A percentile compares a stretch with the other conserved stretches of the same genome.
Conservation (phyloP, 2,113 vertebrate genomes). For the Aythya baeri region DNA sequence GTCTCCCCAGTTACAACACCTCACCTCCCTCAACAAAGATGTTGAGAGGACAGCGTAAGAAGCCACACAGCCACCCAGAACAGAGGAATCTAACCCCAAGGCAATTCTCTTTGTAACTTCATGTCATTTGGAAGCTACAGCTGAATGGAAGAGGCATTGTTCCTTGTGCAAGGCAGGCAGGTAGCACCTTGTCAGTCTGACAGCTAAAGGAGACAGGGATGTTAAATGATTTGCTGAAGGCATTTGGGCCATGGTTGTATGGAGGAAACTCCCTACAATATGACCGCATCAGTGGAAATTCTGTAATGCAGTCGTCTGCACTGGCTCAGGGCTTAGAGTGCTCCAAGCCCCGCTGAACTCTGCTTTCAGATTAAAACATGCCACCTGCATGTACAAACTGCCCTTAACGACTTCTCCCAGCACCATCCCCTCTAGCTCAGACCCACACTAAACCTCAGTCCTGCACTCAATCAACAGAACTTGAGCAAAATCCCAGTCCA, state of each 20-base stretch:
- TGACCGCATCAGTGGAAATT: not conserved
- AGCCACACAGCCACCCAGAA: not conserved
- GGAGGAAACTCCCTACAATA: not conserved
- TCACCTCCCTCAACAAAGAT: not conserved
- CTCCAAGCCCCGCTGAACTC: not conserved
- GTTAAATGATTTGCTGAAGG: not conserved
- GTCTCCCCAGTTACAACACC: slow-evolving; percentile 25
- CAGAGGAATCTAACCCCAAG: not conserved
- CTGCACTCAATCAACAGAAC: not conserved
- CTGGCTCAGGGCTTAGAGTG: not conserved
- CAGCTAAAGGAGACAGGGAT: not conserved
- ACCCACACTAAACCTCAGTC: not conserved
- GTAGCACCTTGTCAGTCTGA: not conserved
- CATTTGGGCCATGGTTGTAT: not conserved
- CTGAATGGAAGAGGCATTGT: not conserved
- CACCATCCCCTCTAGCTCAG: not conserved
- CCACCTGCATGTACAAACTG: not conserved
- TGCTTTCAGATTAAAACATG: not conserved
- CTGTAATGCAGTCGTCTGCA: not conserved
- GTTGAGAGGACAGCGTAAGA: not conserved
- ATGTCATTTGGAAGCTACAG: not conserved
- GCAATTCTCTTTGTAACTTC: not conserved
- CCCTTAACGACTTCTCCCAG: not conserved
- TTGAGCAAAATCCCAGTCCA: not conserved
- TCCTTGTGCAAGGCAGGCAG: not conserved